A percentile compares a stretch with the other conserved stretches of the same genome.
Evolutionary conservation across 2,888 invertebrate species (phyloP).

Genomic region (Phragmatobia fuliginosa): DNA sequence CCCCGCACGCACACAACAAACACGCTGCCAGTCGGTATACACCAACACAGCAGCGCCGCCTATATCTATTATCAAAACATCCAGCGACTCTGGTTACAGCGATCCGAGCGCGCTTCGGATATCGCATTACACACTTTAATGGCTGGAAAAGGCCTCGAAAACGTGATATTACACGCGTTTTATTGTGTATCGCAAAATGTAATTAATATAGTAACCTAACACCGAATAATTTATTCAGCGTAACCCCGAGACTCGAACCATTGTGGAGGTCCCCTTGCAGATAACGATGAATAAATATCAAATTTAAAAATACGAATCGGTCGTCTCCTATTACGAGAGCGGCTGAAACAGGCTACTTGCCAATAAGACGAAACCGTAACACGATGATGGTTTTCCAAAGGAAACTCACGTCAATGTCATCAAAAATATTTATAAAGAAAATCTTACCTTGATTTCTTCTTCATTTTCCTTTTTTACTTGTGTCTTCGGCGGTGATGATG

Average conservation of each 20-base stretch:
- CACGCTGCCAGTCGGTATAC: constrained; percentile 66
- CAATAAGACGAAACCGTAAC: constrained; percentile 76
- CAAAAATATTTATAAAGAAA: constrained; percentile 54
- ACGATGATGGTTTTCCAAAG: constrained; percentile 75
- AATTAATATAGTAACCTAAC: constrained; percentile 84
- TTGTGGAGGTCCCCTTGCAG: constrained; percentile 68
- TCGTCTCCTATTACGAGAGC: constrained; percentile 77
- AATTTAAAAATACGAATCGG: constrained; percentile 84
- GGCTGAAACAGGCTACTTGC: constrained; percentile 78
- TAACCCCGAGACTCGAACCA: constrained; percentile 69
- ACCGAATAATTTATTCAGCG: constrained; percentile 81
- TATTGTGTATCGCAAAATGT: constrained; percentile 85
- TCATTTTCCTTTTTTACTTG: constrained; percentile 90
- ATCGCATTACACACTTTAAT: constrained; percentile 86
- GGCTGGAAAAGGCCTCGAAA: constrained; percentile 87
- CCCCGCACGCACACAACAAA: constrained; percentile 79
- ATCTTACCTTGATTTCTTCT: constrained; percentile 91
- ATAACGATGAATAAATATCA: constrained; percentile 72
- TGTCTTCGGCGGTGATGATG: constrained; percentile 73
- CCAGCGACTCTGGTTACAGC: constrained; percentile 85
- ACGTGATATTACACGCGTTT: constrained; percentile 86
- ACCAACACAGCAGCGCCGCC: constrained; percentile 74
- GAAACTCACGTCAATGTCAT: constrained; percentile 65
- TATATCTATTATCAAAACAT: constrained; percentile 87
- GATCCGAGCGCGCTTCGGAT: constrained; percentile 86